phyloP scores from a whole-genome alignment of 2,888 invertebrate species.

The Rhingia campestris region DNA sequence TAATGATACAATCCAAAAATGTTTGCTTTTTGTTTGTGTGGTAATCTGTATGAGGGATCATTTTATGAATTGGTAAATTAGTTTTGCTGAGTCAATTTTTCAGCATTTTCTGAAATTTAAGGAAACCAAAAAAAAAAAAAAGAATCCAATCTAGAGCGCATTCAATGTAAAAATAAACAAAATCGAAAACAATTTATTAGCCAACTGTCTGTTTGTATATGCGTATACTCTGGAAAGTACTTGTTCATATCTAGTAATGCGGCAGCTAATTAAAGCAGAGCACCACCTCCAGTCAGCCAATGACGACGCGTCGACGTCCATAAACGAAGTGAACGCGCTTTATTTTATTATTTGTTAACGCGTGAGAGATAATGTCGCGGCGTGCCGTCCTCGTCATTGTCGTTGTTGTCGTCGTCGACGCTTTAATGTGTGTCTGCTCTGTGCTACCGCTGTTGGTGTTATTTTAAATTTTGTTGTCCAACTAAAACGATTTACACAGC shows the following conservation, averaged over 20 bases:
- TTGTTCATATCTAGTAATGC: slow-evolving; percentile 37
- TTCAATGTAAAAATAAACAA: not conserved
- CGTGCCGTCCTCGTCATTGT: slow-evolving; percentile 20
- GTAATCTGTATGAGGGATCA: too few relatives aligned
- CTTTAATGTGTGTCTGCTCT: slow-evolving; percentile 47
- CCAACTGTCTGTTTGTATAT: slow-evolving; percentile 6
- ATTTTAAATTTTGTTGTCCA: slow-evolving; percentile 71
- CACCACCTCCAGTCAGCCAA: slow-evolving; percentile 29
- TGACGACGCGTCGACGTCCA: slow-evolving; percentile 43
- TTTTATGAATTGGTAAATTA: too few relatives aligned
- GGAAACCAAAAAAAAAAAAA: too few relatives aligned
- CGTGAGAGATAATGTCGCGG: slow-evolving; percentile 63
- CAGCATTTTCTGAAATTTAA: too few relatives aligned
- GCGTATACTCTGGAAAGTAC: slow-evolving; percentile 13
- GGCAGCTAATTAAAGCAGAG: slow-evolving; percentile 34
- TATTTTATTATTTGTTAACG: slow-evolving; percentile 69
- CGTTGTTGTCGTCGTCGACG: slow-evolving; percentile 15
- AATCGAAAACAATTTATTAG: slow-evolving; percentile 20
- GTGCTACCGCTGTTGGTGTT: slow-evolving; percentile 55
- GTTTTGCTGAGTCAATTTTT: too few relatives aligned
- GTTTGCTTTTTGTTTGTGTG: too few relatives aligned
- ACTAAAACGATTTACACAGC: slow-evolving; percentile 65
- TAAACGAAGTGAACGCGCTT: slow-evolving; percentile 63
- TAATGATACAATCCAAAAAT: too few relatives aligned
- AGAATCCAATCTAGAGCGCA: not conserved